Percentiles rank a stretch among this genome's conserved stretches.
Evolutionary conservation across 1,140 invertebrate species (phyloP).

Genomic region (Arctopsyche grandis): DNA sequence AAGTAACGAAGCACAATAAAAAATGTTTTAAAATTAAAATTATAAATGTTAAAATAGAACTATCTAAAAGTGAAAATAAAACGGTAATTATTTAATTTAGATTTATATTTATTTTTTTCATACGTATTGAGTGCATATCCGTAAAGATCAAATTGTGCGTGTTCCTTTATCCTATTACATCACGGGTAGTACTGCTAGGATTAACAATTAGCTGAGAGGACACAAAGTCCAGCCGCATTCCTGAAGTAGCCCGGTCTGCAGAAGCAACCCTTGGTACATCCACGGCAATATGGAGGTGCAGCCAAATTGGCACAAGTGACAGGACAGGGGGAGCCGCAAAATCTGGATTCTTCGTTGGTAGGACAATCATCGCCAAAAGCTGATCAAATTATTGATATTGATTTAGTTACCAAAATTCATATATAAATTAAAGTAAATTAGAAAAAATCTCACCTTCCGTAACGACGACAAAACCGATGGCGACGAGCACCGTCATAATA

Average conservation of each 20-base stretch:
- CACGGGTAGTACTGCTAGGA: no score
- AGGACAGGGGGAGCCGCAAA: not conserved
- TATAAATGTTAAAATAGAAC: no score
- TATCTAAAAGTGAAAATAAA: no score
- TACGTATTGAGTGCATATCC: no score
- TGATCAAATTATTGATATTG: not conserved
- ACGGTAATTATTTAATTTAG: no score
- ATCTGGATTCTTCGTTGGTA: not conserved
- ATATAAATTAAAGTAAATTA: not conserved
- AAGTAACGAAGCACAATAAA: no score
- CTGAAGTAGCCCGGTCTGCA: constrained; percentile 27
- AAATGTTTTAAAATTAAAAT: no score
- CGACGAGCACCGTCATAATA: not conserved
- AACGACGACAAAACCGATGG: not conserved
- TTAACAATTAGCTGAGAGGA: not conserved
- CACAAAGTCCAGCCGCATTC: constrained; percentile 12
- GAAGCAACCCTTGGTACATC: constrained; percentile 5
- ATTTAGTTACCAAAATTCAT: no score
- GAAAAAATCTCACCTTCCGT: not conserved
- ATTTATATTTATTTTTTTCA: no score
- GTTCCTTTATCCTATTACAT: no score
- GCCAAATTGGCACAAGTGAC: constrained; percentile 19
- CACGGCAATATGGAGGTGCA: constrained; percentile 8
- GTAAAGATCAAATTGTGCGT: no score
- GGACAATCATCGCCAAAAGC: not conserved